Base-by-base conservation (phyloP, 2,113 vertebrate genomes). In the Dromiciops gliroides region DNA sequence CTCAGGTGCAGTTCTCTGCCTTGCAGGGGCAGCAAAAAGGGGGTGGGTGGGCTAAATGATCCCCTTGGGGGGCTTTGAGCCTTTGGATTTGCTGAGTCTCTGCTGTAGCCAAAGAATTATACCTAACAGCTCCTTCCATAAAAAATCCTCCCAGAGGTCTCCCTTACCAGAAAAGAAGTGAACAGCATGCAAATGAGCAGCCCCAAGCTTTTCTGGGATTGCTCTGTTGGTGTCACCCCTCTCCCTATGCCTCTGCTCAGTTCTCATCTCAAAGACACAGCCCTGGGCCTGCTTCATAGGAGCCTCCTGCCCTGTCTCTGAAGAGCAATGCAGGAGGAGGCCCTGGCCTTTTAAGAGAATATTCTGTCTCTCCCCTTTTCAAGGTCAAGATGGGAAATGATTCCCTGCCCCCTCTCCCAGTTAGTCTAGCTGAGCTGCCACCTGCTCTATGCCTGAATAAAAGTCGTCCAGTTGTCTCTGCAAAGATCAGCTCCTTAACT, bases 131-230 rank as follows among this genome's bases (percentile, higher is more conserved):
- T 94, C 44, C 94, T 96, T 96, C 93, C 88, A 88, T 89, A 93
- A 90, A 96, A 97, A 97, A 88, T 91, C 44, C 50, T 97, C 96
- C 95, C 95, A 67, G 28, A 89, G 95, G 94, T 89, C 91, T 95
- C 47, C 89, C 95, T 95, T 52, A 25, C 89, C 92, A 92, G 60
- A 93, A 94, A 52, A 93, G 90, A 92, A 92, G 88, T 53, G 95
- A 94, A 24, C 37, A 67, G 89, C 94, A 93, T 94, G 95, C 83
- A 96, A 95, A 96, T 93, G 95, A 96, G 93, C 2, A 31, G 94
- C 53, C 92, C 14, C 25, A 25, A 53, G 90, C 48, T 89, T 96
- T 97, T 83, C 91, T 95, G 89, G 88, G 90, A 89, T 92, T 91
- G 48, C n/a, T 91, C 0, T 91, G 90, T 67, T 89, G 90, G 93